Evolutionary conservation across 1,140 invertebrate genomes (phyloP).

Genomic region (Plectrocnemia conspersa): DNA sequence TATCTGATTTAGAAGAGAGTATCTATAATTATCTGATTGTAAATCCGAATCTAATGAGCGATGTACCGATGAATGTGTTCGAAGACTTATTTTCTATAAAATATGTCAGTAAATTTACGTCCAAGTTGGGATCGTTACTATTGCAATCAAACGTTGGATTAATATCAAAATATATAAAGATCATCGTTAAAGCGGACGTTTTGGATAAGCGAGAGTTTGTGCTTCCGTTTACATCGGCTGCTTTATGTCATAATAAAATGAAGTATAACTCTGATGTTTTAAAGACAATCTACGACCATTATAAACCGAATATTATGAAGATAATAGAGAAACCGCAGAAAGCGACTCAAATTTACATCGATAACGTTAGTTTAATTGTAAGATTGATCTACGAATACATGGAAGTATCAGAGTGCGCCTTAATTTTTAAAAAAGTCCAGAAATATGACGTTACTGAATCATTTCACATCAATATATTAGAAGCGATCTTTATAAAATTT

Average conservation of each 20-base stretch:
- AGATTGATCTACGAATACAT: constrained; percentile 54
- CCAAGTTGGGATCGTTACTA: constrained; percentile 49
- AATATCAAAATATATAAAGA: constrained; percentile 45
- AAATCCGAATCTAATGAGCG: constrained; percentile 53
- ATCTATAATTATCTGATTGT: constrained; percentile 53
- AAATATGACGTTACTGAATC: constrained; percentile 56
- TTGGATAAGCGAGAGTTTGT: constrained; percentile 54
- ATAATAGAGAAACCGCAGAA: constrained; percentile 60
- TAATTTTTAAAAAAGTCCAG: constrained; percentile 52
- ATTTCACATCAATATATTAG: constrained; percentile 53
- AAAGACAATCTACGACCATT: constrained; percentile 51
- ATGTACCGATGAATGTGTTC: constrained; percentile 50
- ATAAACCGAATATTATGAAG: constrained; percentile 56
- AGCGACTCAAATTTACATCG: constrained; percentile 56
- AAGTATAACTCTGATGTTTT: constrained; percentile 44
- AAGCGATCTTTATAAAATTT: constrained; percentile 52
- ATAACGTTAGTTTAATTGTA: constrained; percentile 48
- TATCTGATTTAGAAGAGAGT: constrained; percentile 51
- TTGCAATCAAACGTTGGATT: constrained; percentile 48
- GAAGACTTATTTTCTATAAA: constrained; percentile 45
- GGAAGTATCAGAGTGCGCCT: constrained; percentile 51
- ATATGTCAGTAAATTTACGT: constrained; percentile 49
- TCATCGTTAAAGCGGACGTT: constrained; percentile 44
- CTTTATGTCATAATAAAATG: constrained; percentile 44
- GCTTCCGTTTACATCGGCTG: constrained; percentile 52